Evolutionary conservation across 1,140 invertebrate species (phyloP).

Genomic region (Heliconius nattereri): DNA sequence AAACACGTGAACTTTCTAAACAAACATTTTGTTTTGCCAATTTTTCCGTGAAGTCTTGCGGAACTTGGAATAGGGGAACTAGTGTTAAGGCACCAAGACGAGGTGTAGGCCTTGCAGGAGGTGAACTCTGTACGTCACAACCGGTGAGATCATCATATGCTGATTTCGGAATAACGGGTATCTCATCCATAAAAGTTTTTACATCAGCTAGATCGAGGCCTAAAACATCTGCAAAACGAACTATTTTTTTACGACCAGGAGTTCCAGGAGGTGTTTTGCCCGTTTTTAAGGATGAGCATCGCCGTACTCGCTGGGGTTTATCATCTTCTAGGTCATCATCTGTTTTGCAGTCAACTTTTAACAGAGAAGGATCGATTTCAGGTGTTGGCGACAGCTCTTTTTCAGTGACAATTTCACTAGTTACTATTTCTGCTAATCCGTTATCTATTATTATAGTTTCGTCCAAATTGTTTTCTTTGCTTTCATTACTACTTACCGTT

Average conservation of each 20-base stretch:
- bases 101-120: constrained; percentile 60
- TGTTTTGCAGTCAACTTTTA: constrained; percentile 53
- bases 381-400: constrained; percentile 61
- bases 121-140: constrained; percentile 78
- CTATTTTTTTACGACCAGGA: constrained; percentile 94
- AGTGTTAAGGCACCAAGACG: constrained; percentile 79
- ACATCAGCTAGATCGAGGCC: constrained; percentile 96
- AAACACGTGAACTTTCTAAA: constrained; percentile 91
- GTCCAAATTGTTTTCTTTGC: constrained; percentile 29
- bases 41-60: constrained; percentile 88
- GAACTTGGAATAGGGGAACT: constrained; percentile 91
- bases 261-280: constrained; percentile 95
- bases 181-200: constrained; percentile 93
- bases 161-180: constrained; percentile 92
- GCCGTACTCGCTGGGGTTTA: constrained; percentile 84
- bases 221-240: constrained; percentile 96
- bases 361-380: constrained; percentile 61
- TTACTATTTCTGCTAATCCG: constrained; percentile 58
- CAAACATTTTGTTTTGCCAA: constrained; percentile 90
- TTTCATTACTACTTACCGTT: constrained; percentile 32
- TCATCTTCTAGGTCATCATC: constrained; percentile 75
- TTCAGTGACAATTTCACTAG: constrained; percentile 57
- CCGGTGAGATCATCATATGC: constrained; percentile 88
- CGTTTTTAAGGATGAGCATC: constrained; percentile 93
- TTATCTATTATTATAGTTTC: constrained; percentile 26